Base-by-base conservation (phyloP, 2,888 invertebrate genomes). In the Arge pagana region DNA sequence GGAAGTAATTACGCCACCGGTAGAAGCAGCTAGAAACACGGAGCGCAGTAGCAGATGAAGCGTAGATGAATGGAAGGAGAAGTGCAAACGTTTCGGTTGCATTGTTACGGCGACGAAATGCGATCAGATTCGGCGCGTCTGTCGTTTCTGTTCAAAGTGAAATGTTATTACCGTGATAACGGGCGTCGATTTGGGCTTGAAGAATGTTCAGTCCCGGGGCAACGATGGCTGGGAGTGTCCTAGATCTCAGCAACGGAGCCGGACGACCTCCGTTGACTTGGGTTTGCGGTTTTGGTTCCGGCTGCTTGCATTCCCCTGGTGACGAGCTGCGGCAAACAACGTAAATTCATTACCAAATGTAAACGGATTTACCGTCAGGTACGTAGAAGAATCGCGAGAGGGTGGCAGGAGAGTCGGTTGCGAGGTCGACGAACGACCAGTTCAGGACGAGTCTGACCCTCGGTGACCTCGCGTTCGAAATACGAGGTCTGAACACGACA, bases 201-300 rank as follows among this genome's bases (percentile, higher is more conserved):
- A 92, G 82, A 64, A 92, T 89, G 64, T 83, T 88, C 68, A 93
- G 84, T 45, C 91, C 91, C 1, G 93, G 93, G 33, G 89, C 89
- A 37, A 93, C 87, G 71, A 93, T 93, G 58, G 93, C 91, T 33
- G 93, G 93, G 53, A 93, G 79, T 4, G 93, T 93, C 66, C 92
- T 83, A 33, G 93, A 93, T 63, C 93, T 85, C 61, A 93, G 79
- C 57, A 93, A 78, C 0, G 93, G 92, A 8, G 89, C 87, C 16
- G 88, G 88, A 28, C 82, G 79, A 49, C 62, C 61, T 54, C 72
- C 76, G 52, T 74, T 64, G 31, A 73, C 80, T 52, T 82, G 61
- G 8, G 55, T 52, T n/a, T 55, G 52, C n/a, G 61, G 39, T 56
- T 64, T 68, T 48, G 48, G 43, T 48, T 70, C 68, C 50, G 68